These are phyloP conservation scores for Acipenser ruthenus DNA, from an alignment of 2,797 vertebrate species.

Conservation along the genomic window DNA sequence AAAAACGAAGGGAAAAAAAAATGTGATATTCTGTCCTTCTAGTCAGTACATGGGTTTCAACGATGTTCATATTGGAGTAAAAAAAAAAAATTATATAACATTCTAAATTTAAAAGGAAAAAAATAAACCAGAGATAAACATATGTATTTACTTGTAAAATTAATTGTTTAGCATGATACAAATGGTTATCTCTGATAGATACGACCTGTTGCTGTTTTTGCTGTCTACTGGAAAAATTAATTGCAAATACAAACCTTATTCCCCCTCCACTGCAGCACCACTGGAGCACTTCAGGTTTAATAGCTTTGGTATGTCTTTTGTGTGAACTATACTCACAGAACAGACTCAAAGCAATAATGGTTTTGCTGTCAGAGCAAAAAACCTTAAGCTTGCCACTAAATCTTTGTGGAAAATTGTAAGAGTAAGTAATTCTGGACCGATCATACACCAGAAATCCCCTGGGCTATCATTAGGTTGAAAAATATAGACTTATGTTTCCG, in stretches of 20 bases:
- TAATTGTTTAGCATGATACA: no score
- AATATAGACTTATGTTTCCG: slow-evolving; percentile 2
- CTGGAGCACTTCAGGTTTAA: neutral
- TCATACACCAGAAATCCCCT: slow-evolving; percentile 3
- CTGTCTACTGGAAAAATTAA: no score
- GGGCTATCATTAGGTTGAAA: slow-evolving; percentile 12
- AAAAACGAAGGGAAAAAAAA: no score
- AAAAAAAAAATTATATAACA: no score
- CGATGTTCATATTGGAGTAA: no score
- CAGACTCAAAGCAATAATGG: neutral
- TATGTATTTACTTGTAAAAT: no score
- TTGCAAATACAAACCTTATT: neutral
- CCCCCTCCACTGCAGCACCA: neutral
- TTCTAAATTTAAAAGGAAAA: no score
- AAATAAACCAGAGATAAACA: no score
- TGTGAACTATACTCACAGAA: slow-evolving; percentile 2
- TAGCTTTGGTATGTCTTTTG: neutral
- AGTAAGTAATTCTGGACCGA: slow-evolving; percentile 13
- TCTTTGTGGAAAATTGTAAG: slow-evolving; percentile 13
- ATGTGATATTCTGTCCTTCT: no score
- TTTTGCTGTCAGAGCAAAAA: slow-evolving; percentile 14
- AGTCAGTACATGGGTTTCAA: no score
- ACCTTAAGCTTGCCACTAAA: neutral
- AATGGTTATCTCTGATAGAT: no score
- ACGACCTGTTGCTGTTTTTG: no score